Percentiles rank a stretch among this genome's conserved stretches.
These are phyloP conservation scores for Drosophila siamana DNA, from an alignment of 2,888 invertebrate species.

Conservation along the genomic window DNA sequence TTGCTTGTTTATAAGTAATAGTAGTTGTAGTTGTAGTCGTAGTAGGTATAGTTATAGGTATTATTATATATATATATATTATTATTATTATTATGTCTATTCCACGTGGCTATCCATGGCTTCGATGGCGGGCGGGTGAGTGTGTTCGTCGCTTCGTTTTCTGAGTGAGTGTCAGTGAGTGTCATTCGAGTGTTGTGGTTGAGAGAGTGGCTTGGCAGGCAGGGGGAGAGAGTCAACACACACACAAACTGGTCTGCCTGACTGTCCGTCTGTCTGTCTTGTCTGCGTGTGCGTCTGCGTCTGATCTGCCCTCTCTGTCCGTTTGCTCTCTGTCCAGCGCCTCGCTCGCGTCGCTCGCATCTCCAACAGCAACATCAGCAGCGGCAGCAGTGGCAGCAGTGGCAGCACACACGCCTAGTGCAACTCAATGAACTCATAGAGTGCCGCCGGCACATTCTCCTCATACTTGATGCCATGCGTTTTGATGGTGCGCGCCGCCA, in stretches of 20 bases:
- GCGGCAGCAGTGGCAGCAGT: too few relatives aligned
- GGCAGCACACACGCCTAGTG: conserved; percentile 73
- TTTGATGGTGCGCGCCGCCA: conserved; percentile 93
- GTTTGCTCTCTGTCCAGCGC: background rate
- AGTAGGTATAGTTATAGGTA: conserved; percentile 23
- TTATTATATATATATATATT: conserved; percentile 1
- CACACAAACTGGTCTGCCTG: background rate
- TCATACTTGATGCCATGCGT: conserved; percentile 89
- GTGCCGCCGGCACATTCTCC: conserved; percentile 86
- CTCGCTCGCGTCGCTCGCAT: conserved; percentile 9
- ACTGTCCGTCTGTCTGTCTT: too few relatives aligned
- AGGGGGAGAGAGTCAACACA: background rate
- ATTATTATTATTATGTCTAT: conserved; percentile 42
- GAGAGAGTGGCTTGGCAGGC: background rate
- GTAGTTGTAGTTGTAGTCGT: conserved; percentile 34
- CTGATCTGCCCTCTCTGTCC: background rate
- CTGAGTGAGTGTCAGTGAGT: conserved; percentile 19
- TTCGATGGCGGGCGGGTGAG: conserved; percentile 69
- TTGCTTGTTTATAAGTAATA: conserved; percentile 47
- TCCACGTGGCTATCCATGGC: conserved; percentile 52
- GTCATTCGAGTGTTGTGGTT: background rate
- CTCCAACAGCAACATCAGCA: background rate
- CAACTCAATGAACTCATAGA: conserved; percentile 86
- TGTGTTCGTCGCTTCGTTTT: conserved; percentile 9
- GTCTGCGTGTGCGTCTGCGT: background rate